Evolutionary conservation across 1,140 invertebrate genomes (phyloP).

Genomic region (Drosophila pandora): DNA sequence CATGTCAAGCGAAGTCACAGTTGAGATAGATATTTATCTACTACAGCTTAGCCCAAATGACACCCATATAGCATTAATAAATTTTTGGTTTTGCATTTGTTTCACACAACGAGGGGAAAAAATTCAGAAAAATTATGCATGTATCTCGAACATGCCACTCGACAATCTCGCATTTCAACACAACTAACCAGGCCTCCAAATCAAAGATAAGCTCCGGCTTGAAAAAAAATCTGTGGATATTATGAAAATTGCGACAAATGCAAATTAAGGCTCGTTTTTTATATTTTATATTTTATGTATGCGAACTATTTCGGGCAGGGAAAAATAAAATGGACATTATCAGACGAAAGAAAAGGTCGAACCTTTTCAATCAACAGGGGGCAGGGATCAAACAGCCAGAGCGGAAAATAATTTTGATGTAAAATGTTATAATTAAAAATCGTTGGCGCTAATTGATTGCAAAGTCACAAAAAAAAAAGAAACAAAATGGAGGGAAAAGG

Average conservation of each 20-base stretch:
- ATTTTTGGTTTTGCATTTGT: conserved; percentile 47
- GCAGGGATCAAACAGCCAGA: conserved; percentile 6
- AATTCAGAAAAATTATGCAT: conserved; percentile 51
- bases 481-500: conserved; percentile 12
- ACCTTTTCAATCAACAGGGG: conserved; percentile 32
- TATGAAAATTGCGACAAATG: conserved; percentile 68
- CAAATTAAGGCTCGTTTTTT: conserved; percentile 54
- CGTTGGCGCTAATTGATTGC: conserved; percentile 54
- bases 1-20: conserved; percentile 67
- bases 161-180: conserved; percentile 55
- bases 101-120: conserved; percentile 15
- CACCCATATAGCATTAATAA: conserved; percentile 61
- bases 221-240: conserved; percentile 35
- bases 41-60: conserved; percentile 55
- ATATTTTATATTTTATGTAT: conserved; percentile 50
- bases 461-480: conserved; percentile 26
- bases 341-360: conserved; percentile 7
- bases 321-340: conserved; percentile 9
- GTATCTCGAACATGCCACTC: conserved; percentile 51
- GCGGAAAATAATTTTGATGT: conserved; percentile 25
- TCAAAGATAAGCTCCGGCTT: conserved; percentile 28
- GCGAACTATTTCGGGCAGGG: conserved; percentile 47
- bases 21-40: conserved; percentile 49
- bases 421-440: conserved; percentile 58
- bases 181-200: conserved; percentile 36